These are phyloP conservation scores for Australoheros facetus DNA, from an alignment of 2,797 vertebrate species.

Conservation along the genomic window DNA sequence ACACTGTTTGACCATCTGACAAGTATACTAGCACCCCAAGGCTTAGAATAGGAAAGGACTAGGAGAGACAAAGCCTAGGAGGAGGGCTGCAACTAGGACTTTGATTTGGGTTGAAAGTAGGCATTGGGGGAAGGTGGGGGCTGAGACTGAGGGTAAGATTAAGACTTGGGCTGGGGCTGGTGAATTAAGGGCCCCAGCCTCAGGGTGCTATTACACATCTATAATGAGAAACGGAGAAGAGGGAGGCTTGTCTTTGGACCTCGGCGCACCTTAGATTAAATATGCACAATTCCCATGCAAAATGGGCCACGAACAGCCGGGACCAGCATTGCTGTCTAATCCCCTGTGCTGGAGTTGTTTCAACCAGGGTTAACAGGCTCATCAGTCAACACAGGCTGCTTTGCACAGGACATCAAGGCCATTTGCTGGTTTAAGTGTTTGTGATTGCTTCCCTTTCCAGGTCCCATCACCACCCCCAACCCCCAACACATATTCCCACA, in stretches of 20 bases:
- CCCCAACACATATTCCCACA: constrained; percentile 23
- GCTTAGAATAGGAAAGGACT: constrained; percentile 18
- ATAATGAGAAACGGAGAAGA: constrained; percentile 77
- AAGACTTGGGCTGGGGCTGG: constrained; percentile 69
- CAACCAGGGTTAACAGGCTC: constrained; percentile 82
- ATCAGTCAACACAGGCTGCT: constrained; percentile 81
- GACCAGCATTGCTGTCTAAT: constrained; percentile 74
- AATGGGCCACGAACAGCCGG: constrained; percentile 64
- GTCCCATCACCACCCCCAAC: constrained; percentile 25
- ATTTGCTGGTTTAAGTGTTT: constrained; percentile 82
- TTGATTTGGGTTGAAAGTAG: constrained; percentile 59
- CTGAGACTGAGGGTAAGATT: constrained; percentile 72
- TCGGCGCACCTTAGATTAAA: constrained; percentile 79
- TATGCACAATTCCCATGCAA: constrained; percentile 83
- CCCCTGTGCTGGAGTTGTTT: constrained; percentile 77
- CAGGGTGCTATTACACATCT: constrained; percentile 77
- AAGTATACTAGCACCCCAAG: neutral
- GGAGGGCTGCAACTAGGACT: constrained; percentile 47
- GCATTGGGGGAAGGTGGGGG: constrained; percentile 53
- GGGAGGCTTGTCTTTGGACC: constrained; percentile 73
- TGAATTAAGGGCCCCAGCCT: constrained; percentile 76
- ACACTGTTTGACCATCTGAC: neutral
- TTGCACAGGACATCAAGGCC: constrained; percentile 79
- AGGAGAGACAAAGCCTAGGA: constrained; percentile 42
- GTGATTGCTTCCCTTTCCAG: constrained; percentile 76